Percentiles rank a stretch among this genome's conserved stretches.
Evolutionary conservation across 2,113 vertebrate species (phyloP).

Genomic region (Pterophyllum scalare): DNA sequence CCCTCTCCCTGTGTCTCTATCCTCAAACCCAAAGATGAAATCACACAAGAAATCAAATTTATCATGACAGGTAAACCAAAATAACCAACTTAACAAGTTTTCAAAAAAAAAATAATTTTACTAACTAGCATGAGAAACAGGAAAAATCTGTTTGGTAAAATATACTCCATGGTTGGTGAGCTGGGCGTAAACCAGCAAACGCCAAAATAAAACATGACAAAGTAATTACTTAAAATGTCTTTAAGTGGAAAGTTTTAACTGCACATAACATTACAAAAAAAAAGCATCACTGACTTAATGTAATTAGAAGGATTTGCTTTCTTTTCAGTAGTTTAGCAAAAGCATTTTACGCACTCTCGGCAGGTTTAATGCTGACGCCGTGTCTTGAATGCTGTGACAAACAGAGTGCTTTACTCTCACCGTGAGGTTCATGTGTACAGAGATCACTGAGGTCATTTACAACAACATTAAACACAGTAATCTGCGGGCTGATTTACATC

Average conservation of each 20-base stretch:
- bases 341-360: conserved; percentile 5
- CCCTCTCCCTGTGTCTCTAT: background rate
- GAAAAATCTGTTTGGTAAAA: background rate
- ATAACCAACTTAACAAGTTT: too few relatives aligned
- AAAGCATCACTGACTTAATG: background rate
- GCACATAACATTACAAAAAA: too few relatives aligned
- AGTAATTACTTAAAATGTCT: background rate
- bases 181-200: background rate
- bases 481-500: background rate
- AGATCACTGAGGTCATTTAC: background rate
- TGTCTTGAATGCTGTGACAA: conserved; percentile 7
- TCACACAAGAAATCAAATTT: background rate
- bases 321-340: background rate
- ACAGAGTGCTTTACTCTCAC: background rate
- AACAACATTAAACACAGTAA: background rate
- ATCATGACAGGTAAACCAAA: background rate
- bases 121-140: background rate
- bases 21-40: background rate
- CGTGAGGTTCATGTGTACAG: background rate
- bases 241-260: background rate
- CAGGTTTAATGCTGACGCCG: background rate
- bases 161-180: background rate
- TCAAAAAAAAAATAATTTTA: background rate
- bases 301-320: background rate
- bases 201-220: background rate